These are phyloP conservation scores for Phocoena phocoena DNA, from an alignment of 2,113 vertebrate species.

Conservation along the genomic window DNA sequence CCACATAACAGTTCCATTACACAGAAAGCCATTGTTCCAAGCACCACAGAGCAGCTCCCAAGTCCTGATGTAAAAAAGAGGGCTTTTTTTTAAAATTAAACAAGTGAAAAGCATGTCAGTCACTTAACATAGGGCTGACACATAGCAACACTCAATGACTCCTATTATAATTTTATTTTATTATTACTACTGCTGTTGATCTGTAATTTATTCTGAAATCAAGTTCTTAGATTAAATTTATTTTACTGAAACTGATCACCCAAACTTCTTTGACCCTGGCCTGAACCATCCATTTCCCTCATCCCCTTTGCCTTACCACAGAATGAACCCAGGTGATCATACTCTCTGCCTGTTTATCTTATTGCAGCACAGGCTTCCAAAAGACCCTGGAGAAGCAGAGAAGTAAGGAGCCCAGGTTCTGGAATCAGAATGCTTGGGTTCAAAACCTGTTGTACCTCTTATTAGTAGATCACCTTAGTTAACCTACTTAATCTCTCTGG, in stretches of 20 bases:
- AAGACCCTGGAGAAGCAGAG: neutral
- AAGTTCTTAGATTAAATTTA: neutral
- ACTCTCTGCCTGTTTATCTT: neutral
- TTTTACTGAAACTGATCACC: constrained; percentile 8
- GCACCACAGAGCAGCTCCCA: no score
- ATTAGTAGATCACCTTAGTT: neutral
- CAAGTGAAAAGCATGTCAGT: neutral
- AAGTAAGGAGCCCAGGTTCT: neutral
- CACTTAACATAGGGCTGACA: neutral
- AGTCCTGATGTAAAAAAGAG: no score
- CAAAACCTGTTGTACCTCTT: neutral
- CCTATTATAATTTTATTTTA: neutral
- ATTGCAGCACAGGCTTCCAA: neutral
- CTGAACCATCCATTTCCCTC: neutral
- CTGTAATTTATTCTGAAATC: constrained; percentile 40
- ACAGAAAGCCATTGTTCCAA: no score
- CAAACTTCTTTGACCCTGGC: neutral
- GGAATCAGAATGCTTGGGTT: constrained; percentile 15
- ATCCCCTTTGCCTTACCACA: neutral
- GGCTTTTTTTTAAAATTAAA: neutral
- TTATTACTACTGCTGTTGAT: neutral
- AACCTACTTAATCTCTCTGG: neutral
- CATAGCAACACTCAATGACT: neutral
- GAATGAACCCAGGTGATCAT: neutral
- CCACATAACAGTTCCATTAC: no score